phyloP scores from a whole-genome alignment of 2,113 vertebrate species.

The Pomatorhinus ruficollis region DNA sequence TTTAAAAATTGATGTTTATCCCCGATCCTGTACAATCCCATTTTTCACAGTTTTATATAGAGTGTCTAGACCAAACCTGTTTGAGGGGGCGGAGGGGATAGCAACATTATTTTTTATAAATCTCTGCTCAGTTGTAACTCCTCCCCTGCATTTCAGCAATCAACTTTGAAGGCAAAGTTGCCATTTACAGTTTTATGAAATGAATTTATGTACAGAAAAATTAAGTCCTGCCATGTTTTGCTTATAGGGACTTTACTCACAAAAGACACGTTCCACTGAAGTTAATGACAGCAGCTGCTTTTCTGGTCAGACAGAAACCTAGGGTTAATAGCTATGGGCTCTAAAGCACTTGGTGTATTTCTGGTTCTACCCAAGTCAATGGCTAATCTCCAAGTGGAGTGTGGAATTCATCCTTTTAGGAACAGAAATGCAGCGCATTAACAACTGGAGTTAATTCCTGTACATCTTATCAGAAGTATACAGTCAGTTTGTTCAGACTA shows the following conservation, averaged over 20 bases:
- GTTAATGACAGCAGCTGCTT: neutral
- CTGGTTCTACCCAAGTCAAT: neutral
- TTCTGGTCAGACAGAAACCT: neutral
- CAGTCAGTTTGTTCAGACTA: neutral
- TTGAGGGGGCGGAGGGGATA: neutral
- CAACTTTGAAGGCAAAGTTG: neutral
- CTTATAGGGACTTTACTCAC: neutral
- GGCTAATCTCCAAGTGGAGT: neutral
- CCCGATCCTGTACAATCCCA: neutral
- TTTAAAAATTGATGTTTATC: neutral
- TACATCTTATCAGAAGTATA: neutral
- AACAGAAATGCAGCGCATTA: neutral
- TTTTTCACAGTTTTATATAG: neutral
- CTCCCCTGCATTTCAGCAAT: neutral
- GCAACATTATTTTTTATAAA: neutral
- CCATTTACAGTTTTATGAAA: neutral
- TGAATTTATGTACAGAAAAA: neutral
- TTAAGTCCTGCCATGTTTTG: neutral
- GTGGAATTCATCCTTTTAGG: neutral
- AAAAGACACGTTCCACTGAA: neutral
- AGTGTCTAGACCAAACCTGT: neutral
- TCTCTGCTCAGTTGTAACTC: neutral
- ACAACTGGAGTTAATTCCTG: neutral
- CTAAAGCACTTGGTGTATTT: neutral
- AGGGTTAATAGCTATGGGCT: neutral